phyloP scores from a whole-genome alignment of 2,113 vertebrate species.

The Lanius ludovicianus region DNA sequence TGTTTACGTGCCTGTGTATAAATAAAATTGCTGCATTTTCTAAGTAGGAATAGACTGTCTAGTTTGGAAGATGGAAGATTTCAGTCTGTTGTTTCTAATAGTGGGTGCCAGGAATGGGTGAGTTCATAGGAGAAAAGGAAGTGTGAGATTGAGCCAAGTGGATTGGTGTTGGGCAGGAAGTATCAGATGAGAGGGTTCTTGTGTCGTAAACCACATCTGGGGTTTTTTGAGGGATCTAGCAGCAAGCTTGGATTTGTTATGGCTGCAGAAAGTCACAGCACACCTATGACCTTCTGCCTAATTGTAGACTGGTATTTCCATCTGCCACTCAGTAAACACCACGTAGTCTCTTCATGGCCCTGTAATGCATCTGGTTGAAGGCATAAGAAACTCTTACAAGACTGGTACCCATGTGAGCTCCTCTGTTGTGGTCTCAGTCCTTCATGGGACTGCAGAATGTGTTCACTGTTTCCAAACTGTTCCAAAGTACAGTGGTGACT shows the following conservation, averaged over 20 bases:
- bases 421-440: neutral
- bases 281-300: neutral
- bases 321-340: neutral
- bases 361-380: rapidly evolving
- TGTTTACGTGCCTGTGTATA: neutral
- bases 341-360: rapidly evolving
- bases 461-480: neutral
- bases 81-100: neutral
- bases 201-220: neutral
- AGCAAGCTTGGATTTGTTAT: rapidly evolving
- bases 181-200: neutral
- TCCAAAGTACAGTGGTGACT: neutral
- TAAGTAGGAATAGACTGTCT: neutral
- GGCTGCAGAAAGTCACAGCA: neutral
- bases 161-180: neutral
- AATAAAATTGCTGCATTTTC: neutral
- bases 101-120: neutral
- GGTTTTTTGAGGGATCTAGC: neutral
- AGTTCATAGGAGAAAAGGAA: neutral
- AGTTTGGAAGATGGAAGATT: neutral
- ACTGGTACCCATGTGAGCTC: rapidly evolving
- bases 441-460: neutral
- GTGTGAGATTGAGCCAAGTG: neutral
- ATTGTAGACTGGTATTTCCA: neutral
- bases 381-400: neutral